phyloP scores from a whole-genome alignment of 2,113 vertebrate genomes.

The Pterocles orientalis region DNA sequence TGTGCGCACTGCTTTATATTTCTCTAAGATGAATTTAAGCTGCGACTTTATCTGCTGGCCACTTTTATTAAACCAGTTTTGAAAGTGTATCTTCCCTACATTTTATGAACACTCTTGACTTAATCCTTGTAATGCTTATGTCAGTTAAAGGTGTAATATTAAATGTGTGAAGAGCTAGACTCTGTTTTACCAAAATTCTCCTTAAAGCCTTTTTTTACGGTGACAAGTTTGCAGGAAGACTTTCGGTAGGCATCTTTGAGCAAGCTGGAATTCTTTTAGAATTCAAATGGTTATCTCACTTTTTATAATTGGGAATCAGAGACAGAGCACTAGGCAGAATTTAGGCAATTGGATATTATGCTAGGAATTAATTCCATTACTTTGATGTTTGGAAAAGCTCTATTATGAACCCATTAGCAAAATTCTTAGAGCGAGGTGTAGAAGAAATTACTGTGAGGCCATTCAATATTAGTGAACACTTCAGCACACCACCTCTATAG shows the following conservation, averaged over 20 bases:
- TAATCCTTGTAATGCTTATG: neutral
- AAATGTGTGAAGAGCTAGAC: neutral
- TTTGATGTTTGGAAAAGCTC: slow-evolving; percentile 22
- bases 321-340: neutral
- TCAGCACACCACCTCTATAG: neutral
- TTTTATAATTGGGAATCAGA: neutral
- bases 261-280: neutral
- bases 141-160: neutral
- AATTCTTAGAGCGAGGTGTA: neutral
- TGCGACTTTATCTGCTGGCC: neutral
- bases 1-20: neutral
- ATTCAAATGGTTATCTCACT: neutral
- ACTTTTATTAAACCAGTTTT: neutral
- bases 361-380: neutral
- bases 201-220: neutral
- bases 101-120: neutral
- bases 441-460: neutral
- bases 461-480: neutral
- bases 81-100: neutral
- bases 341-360: neutral
- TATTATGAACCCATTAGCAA: neutral
- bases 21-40: neutral
- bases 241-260: neutral
- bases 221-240: neutral
- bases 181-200: neutral